phyloP scores from a whole-genome alignment of 2,113 vertebrate species.

The Ophthalmolycus amberensis region DNA sequence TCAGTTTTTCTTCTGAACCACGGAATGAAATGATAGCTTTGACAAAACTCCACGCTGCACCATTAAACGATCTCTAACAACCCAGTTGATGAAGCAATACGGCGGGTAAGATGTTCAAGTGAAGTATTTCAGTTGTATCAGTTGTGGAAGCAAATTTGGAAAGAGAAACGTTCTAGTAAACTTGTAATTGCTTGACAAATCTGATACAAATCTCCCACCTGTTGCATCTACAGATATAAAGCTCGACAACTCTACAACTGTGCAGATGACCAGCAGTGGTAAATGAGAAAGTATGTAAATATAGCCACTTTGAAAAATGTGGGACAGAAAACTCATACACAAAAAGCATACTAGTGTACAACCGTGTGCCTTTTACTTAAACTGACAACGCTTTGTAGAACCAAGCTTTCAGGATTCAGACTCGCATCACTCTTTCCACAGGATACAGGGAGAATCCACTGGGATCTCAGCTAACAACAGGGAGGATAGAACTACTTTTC shows the following conservation, averaged over 20 bases:
- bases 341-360: neutral
- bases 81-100: slow-evolving; percentile 34
- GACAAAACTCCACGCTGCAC: slow-evolving; percentile 28
- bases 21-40: slow-evolving; percentile 48
- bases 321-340: neutral
- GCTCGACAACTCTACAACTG: neutral
- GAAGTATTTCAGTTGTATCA: neutral
- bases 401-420: slow-evolving; percentile 18
- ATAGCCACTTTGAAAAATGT: neutral
- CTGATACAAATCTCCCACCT: neutral
- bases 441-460: slow-evolving; percentile 2
- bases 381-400: neutral
- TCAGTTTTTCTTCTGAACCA: slow-evolving; percentile 46
- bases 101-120: slow-evolving; percentile 11
- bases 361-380: neutral
- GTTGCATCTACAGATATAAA: slow-evolving; percentile 5
- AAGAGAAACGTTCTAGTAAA: neutral
- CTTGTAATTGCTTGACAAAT: slow-evolving; percentile 2
- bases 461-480: slow-evolving; percentile 2
- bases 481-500: slow-evolving; percentile 19
- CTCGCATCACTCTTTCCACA: neutral
- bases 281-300: neutral
- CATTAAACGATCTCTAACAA: slow-evolving; percentile 39
- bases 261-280: too few relatives aligned
- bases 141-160: neutral